Evolutionary conservation across 1,140 invertebrate genomes (phyloP).

Genomic region (Hyphantria cunea): DNA sequence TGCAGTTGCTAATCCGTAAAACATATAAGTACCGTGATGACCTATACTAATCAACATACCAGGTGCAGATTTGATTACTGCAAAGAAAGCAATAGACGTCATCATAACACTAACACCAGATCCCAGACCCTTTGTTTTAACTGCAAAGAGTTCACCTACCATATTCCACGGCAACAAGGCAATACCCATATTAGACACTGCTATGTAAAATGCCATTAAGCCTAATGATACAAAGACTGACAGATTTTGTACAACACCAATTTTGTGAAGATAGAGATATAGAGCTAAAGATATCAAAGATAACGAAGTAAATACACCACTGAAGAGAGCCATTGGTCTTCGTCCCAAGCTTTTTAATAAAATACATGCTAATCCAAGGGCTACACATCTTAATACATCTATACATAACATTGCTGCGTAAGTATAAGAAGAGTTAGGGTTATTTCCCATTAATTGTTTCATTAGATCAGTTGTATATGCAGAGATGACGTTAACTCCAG

Average conservation of each 20-base stretch:
- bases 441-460: slow-evolving; percentile 77
- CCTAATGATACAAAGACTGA: slow-evolving; percentile 62
- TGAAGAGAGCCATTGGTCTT: slow-evolving; percentile 82
- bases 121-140: slow-evolving; percentile 78
- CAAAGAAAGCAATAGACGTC: slow-evolving; percentile 84
- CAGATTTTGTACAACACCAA: slow-evolving; percentile 51
- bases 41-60: slow-evolving; percentile 81
- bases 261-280: slow-evolving; percentile 69
- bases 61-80: slow-evolving; percentile 84
- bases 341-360: slow-evolving; percentile 83
- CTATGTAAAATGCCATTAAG: slow-evolving; percentile 69
- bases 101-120: slow-evolving; percentile 83
- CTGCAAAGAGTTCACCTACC: slow-evolving; percentile 82
- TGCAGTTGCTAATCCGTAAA: slow-evolving; percentile 84
- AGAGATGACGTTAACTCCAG: slow-evolving; percentile 86
- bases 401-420: slow-evolving; percentile 85
- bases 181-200: slow-evolving; percentile 75
- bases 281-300: slow-evolving; percentile 78
- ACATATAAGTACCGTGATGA: slow-evolving; percentile 82
- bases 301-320: slow-evolving; percentile 81
- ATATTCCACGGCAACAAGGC: slow-evolving; percentile 83
- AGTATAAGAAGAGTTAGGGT: slow-evolving; percentile 62
- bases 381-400: slow-evolving; percentile 85
- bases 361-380: slow-evolving; percentile 82
- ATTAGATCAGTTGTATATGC: slow-evolving; percentile 88